These are phyloP conservation scores for Spea multiplicata DNA, from an alignment of 2,113 vertebrate species.

Conservation along the genomic window DNA sequence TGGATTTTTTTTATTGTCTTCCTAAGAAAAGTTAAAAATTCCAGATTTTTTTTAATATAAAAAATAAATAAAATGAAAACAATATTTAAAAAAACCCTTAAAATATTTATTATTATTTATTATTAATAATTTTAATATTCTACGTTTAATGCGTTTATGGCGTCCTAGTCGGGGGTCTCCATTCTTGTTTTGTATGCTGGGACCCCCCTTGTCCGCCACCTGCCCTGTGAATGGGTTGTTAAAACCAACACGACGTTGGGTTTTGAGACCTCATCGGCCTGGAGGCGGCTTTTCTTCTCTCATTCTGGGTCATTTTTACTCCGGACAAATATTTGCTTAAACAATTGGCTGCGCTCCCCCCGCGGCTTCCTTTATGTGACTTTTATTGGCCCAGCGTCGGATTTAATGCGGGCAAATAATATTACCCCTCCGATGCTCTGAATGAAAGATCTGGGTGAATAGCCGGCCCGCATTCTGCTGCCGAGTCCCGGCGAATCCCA, in stretches of 20 bases:
- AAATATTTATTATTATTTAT: no score
- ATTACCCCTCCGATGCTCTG: constrained; percentile 11
- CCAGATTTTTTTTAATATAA: no score
- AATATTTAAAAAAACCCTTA: no score
- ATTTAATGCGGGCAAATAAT: constrained; percentile 36
- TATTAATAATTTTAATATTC: no score
- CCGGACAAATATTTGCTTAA: constrained; percentile 31
- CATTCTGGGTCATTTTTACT: constrained; percentile 4
- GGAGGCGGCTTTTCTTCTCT: not conserved
- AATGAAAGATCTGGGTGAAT: constrained; percentile 29
- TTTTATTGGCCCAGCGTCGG: constrained; percentile 23
- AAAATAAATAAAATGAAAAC: no score
- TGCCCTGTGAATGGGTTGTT: not conserved
- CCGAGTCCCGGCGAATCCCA: not conserved
- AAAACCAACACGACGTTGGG: not conserved
- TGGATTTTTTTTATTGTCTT: no score
- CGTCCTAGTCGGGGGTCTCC: no score
- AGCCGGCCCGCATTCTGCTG: constrained; percentile 1
- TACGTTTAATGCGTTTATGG: no score
- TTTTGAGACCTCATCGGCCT: not conserved
- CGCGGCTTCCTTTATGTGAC: constrained; percentile 9
- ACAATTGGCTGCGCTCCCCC: constrained; percentile 19
- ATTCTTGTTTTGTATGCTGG: no score
- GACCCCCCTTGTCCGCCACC: not conserved
- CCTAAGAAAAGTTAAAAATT: no score